A percentile compares a stretch with the other conserved stretches of the same genome.
Conservation (phyloP, 2,797 vertebrate genomes). For the Cossypha polioptera region DNA sequence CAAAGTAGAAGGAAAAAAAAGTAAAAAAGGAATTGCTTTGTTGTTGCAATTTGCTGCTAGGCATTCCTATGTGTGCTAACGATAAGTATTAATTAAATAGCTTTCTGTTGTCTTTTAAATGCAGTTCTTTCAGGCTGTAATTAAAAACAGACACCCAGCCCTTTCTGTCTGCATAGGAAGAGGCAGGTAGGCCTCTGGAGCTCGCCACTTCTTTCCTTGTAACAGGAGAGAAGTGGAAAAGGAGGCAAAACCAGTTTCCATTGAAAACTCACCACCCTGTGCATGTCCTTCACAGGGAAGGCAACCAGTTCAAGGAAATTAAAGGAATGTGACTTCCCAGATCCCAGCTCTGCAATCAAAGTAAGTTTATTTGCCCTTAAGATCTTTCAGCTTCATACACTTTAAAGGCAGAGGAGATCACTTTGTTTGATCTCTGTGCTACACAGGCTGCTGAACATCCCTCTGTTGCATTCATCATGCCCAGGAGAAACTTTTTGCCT, state of each 20-base stretch:
- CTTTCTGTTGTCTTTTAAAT: slow-evolving; percentile 71
- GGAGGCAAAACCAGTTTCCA: slow-evolving; percentile 65
- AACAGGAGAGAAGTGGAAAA: slow-evolving; percentile 59
- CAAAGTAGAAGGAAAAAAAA: slow-evolving; percentile 1
- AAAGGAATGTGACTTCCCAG: slow-evolving; percentile 41
- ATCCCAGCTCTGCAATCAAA: slow-evolving; percentile 48
- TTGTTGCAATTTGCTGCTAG: slow-evolving; percentile 70
- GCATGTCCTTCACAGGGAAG: not conserved
- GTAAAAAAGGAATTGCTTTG: slow-evolving; percentile 49
- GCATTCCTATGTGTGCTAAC: slow-evolving; percentile 69
- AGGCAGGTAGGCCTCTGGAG: slow-evolving; percentile 37
- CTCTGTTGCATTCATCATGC: not conserved
- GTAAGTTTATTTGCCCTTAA: slow-evolving; percentile 32
- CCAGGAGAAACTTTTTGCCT: not conserved
- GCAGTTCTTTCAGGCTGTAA: slow-evolving; percentile 70
- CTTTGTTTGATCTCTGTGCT: not conserved
- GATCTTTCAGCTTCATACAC: slow-evolving; percentile 34
- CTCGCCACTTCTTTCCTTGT: slow-evolving; percentile 29
- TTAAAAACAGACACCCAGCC: slow-evolving; percentile 72
- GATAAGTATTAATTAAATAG: slow-evolving; percentile 74
- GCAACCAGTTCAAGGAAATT: slow-evolving; percentile 30
- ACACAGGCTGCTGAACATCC: not conserved
- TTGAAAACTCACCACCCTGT: slow-evolving; percentile 21
- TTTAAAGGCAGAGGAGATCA: slow-evolving; percentile 26
- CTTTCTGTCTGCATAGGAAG: slow-evolving; percentile 63